Conservation (phyloP, 2,888 invertebrate genomes). For the Litoditis marina region DNA sequence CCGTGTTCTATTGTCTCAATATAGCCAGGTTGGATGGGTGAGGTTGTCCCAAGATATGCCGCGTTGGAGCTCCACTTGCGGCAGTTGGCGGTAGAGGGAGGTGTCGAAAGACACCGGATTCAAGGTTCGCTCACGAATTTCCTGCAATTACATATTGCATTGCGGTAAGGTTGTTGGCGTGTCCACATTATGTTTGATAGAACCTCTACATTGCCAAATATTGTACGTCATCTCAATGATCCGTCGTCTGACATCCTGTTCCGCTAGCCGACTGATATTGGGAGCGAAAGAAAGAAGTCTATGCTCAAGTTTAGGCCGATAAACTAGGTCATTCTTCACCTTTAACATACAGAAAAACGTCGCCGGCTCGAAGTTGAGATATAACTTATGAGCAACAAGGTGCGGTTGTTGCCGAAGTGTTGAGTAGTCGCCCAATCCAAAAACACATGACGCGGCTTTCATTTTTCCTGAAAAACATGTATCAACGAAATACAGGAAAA, state of each 20-base stretch:
- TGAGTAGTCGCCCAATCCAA: slow-evolving; percentile 25
- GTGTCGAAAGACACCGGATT: slow-evolving; percentile 15
- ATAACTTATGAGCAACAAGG: slow-evolving; percentile 40
- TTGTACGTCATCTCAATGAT: no score
- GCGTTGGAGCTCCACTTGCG: slow-evolving; percentile 22
- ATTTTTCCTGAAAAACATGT: slow-evolving; percentile 13
- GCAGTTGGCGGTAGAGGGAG: slow-evolving; percentile 19
- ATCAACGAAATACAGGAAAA: no score
- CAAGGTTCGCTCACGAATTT: slow-evolving; percentile 18
- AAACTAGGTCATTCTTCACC: slow-evolving; percentile 9
- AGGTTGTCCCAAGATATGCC: slow-evolving; percentile 18
- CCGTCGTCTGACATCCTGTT: no score
- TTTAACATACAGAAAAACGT: slow-evolving; percentile 35
- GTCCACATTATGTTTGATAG: no score
- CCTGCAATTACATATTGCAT: slow-evolving; percentile 14
- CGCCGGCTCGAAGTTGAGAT: slow-evolving; percentile 29
- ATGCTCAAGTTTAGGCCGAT: no score
- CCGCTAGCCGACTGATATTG: no score
- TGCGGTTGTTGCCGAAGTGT: slow-evolving; percentile 16
- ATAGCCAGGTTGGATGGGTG: slow-evolving; percentile 21
- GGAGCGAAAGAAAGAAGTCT: no score
- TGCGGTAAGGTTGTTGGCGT: no score
- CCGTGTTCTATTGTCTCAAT: no score
- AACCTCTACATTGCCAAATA: no score
- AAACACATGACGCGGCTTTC: slow-evolving; percentile 26